Evolutionary conservation across 2,797 vertebrate genomes (phyloP), one percentile per base, ranked within the genome.

Genomic region (Leptodactylus fallax): DNA sequence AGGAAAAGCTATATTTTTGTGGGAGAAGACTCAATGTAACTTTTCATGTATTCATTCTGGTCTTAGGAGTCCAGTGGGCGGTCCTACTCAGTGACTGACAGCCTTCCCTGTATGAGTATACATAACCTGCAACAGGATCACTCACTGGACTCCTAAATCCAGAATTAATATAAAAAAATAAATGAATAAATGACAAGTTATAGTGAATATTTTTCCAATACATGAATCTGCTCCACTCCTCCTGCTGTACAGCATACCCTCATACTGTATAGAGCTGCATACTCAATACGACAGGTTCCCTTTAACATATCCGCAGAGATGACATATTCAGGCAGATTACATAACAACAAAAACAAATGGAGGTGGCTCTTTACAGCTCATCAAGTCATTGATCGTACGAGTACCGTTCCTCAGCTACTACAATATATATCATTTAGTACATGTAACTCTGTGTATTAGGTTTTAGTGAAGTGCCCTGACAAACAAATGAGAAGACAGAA

Each of bases 401-500:
- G 1, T 49, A 77, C 36, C 3, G 23, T 77, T 76, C 23, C 53
- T 85, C 55, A 6, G 45, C 9, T 61, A 72, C 13, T 85, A 16
- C 83, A 85, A 76, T 61, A n/a, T 61, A 61, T 63, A 77, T 76
- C 45, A 63, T 51, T 85, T 77, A 76, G 69, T 58, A 76, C 82
- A 83, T 67, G 51, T 55, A 13, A 45, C 67, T 36, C 21, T 13
- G 36, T 55, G 13, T 72, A 78, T 21, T 49, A 72, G 36, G 36
- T 53, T 81, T 60, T 11, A 60, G 53, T 80, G 65, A 27, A 72
- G 69, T 77, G 58, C 36, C 72, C 56, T 82, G 23, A 61, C 82
- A 87, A 81, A 87, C 85, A 87, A 74, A 82, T 76, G 69, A 76
- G 80, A 56, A 72, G 55, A 81, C 25, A 82, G 61, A 74, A 80